These are phyloP conservation scores for Drosophila dives DNA, from an alignment of 2,888 invertebrate species.

Conservation along the genomic window DNA sequence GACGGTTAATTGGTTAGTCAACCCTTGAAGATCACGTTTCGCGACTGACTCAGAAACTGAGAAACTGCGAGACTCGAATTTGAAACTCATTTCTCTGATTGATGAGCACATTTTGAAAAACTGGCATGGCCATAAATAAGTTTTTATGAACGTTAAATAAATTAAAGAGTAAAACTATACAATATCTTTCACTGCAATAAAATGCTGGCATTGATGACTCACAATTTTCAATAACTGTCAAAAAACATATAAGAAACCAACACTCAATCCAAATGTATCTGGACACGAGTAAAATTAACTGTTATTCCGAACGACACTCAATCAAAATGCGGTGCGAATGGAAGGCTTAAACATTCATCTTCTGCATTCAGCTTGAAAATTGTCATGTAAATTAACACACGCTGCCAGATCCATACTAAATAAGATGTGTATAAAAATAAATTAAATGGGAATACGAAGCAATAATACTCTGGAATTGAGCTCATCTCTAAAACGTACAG, in stretches of 20 bases:
- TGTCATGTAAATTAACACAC: slow-evolving; percentile 60
- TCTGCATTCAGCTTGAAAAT: slow-evolving; percentile 56
- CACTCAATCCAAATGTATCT: slow-evolving; percentile 2
- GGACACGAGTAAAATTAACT: slow-evolving; percentile 32
- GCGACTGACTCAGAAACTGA: slow-evolving; percentile 6
- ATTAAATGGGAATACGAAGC: background rate
- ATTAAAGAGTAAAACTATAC: slow-evolving; percentile 62
- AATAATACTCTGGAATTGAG: slow-evolving; percentile 1
- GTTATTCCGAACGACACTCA: slow-evolving; percentile 32
- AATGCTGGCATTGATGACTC: slow-evolving; percentile 56
- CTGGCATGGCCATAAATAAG: slow-evolving; percentile 71
- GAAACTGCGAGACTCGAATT: slow-evolving; percentile 21
- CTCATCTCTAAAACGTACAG: too few species aligned
- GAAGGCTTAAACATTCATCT: slow-evolving; percentile 45
- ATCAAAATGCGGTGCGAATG: slow-evolving; percentile 41
- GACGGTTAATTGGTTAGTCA: slow-evolving; percentile 42
- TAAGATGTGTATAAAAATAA: background rate
- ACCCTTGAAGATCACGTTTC: slow-evolving; percentile 22
- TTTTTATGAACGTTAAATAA: slow-evolving; percentile 63
- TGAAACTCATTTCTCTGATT: slow-evolving; percentile 75
- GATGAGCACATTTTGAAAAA: slow-evolving; percentile 68
- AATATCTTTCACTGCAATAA: slow-evolving; percentile 60
- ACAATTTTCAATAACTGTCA: slow-evolving; percentile 32
- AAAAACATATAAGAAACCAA: background rate
- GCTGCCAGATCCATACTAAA: slow-evolving; percentile 20